Evolutionary conservation across 2,797 vertebrate genomes (phyloP).

Genomic region (Chanos chanos): DNA sequence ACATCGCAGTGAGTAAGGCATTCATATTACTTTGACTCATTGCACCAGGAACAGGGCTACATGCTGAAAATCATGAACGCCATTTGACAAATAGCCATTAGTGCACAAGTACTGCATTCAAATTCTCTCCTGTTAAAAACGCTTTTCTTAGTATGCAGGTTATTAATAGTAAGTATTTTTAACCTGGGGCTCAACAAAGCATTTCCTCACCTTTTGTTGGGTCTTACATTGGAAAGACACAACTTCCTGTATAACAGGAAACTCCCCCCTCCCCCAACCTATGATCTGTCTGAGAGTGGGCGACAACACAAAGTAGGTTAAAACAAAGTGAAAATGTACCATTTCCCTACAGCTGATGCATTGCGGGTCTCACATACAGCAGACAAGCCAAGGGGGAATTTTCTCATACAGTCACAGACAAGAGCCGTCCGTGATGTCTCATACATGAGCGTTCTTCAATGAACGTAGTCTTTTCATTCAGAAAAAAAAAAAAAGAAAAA

Average conservation of each 20-base stretch:
- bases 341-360: conserved; percentile 26
- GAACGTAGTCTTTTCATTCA: conserved; percentile 20
- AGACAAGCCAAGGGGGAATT: conserved; percentile 30
- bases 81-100: too few relatives aligned
- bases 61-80: too few relatives aligned
- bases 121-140: neutral
- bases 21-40: too few relatives aligned
- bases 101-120: neutral
- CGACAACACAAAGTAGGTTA: conserved; percentile 24
- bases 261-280: conserved; percentile 15
- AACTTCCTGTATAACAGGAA: conserved; percentile 43
- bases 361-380: conserved; percentile 5
- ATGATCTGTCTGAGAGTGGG: conserved; percentile 5
- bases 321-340: conserved; percentile 24
- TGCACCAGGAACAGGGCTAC: too few relatives aligned
- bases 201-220: conserved; percentile 8
- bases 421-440: neutral
- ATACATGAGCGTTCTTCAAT: too few relatives aligned
- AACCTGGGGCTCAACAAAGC: conserved; percentile 10
- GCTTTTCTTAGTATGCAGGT: neutral
- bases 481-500: neutral
- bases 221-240: conserved; percentile 17
- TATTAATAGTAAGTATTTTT: conserved; percentile 10
- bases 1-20: too few relatives aligned
- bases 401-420: conserved; percentile 18